phyloP scores from a whole-genome alignment of 1,140 invertebrate genomes.

The Lucilia sericata region DNA sequence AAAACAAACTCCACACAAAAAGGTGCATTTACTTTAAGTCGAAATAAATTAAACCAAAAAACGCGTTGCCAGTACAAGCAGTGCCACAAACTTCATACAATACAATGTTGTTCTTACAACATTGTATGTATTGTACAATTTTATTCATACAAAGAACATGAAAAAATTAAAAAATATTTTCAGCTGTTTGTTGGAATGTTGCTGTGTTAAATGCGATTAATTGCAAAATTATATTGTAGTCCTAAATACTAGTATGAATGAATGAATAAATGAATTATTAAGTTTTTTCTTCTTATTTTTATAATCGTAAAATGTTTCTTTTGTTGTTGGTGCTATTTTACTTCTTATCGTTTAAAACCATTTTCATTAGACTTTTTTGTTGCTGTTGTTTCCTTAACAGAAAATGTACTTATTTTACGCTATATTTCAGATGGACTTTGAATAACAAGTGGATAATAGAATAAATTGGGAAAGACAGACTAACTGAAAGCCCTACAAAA shows the following conservation, averaged over 20 bases:
- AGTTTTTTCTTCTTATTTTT: neutral
- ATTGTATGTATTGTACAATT: neutral
- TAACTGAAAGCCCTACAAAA: neutral
- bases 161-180: neutral
- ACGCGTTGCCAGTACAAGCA: too few species aligned
- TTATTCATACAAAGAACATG: too few species aligned
- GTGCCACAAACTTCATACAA: too few species aligned
- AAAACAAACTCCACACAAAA: too few species aligned
- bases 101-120: neutral
- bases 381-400: neutral
- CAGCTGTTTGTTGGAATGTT: neutral
- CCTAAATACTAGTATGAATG: neutral
- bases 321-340: neutral
- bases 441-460: neutral
- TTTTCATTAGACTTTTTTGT: neutral
- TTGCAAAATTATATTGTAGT: constrained; percentile 5
- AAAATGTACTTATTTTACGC: neutral
- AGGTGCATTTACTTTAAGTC: too few species aligned
- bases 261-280: constrained; percentile 4
- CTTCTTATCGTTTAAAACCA: constrained; percentile 1
- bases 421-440: neutral
- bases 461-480: neutral
- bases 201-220: constrained; percentile 14
- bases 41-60: too few species aligned
- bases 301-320: neutral